Evolutionary conservation across 2,797 vertebrate genomes (phyloP).

Genomic region (Vultur gryphus): DNA sequence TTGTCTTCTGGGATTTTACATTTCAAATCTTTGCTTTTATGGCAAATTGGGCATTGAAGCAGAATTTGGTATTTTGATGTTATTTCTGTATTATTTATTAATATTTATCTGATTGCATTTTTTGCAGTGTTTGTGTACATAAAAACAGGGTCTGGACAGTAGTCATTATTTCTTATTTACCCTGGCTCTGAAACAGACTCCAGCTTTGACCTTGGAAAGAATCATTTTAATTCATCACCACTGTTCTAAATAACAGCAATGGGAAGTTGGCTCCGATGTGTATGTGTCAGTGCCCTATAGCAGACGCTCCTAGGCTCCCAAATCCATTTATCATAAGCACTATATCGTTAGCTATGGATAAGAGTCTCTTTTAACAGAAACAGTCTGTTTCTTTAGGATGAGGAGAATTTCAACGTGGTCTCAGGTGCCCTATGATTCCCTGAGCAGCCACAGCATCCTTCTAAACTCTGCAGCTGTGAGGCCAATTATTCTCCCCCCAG

Average conservation of each 20-base stretch:
- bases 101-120: background rate
- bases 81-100: background rate
- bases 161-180: background rate
- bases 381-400: background rate
- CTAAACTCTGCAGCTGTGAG: background rate
- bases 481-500: background rate
- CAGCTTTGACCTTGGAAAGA: background rate
- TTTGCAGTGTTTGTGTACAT: background rate
- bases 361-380: background rate
- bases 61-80: background rate
- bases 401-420: fast-evolving
- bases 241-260: background rate
- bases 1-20: background rate
- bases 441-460: background rate
- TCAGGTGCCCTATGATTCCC: background rate
- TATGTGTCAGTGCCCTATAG: background rate
- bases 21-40: background rate
- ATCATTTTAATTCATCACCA: background rate
- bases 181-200: background rate
- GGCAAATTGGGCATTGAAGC: background rate
- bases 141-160: background rate
- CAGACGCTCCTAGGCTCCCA: background rate
- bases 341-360: background rate
- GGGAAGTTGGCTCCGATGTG: background rate
- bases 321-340: background rate